A percentile compares a stretch with the other conserved stretches of the same genome.
These are phyloP conservation scores for Bilobella aurantiaca DNA, from an alignment of 1,140 invertebrate genomes.

Conservation along the genomic window DNA sequence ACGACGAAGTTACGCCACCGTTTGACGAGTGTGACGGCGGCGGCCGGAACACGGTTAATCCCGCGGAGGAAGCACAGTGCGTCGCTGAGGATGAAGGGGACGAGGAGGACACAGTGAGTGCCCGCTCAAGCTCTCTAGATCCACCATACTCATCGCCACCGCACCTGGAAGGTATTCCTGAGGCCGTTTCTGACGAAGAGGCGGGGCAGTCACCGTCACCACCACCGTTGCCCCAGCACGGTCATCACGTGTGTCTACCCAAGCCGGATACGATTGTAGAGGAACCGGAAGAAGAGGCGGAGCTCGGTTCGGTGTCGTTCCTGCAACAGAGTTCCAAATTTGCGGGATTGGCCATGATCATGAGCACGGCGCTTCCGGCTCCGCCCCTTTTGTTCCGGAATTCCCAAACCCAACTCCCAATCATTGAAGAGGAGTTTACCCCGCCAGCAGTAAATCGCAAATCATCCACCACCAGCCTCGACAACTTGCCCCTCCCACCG, in stretches of 20 bases:
- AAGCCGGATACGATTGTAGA: constrained; percentile 8
- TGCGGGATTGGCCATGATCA: background rate
- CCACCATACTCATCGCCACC: background rate
- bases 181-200: background rate
- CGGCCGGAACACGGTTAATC: no score
- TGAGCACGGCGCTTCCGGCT: background rate
- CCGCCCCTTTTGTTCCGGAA: background rate
- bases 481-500: constrained; percentile 26
- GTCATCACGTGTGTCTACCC: background rate
- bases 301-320: background rate
- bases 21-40: no score
- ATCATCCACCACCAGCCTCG: constrained; percentile 18
- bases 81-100: background rate
- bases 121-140: background rate
- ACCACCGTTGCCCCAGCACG: constrained; percentile 9
- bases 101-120: background rate
- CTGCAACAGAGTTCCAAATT: background rate
- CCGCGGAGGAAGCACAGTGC: no score
- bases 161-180: background rate
- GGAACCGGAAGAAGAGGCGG: constrained; percentile 8
- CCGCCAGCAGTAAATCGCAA: background rate
- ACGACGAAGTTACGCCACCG: no score
- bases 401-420: background rate
- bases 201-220: constrained; percentile 7
- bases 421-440: background rate